A percentile compares a stretch with the other conserved stretches of the same genome.
Evolutionary conservation across 2,113 vertebrate genomes (phyloP).

Genomic region (Lichenostomus cassidix): DNA sequence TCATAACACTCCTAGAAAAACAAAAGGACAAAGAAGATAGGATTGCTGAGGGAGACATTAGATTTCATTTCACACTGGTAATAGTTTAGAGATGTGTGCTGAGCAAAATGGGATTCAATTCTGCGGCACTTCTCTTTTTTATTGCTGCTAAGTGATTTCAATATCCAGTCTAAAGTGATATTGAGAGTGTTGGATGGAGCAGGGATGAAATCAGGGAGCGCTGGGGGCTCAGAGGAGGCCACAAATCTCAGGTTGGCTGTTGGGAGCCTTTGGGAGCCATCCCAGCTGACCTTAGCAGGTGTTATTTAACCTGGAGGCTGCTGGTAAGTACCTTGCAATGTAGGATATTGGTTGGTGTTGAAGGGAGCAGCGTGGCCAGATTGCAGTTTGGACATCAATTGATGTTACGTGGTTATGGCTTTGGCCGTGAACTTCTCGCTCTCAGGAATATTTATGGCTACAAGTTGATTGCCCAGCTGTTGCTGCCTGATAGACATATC

Average conservation of each 20-base stretch:
- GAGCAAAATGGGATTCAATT: constrained; percentile 52
- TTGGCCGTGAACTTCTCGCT: constrained; percentile 32
- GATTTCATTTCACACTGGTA: constrained; percentile 63
- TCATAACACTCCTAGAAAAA: constrained; percentile 14
- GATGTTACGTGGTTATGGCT: constrained; percentile 2
- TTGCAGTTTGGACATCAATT: constrained; percentile 27
- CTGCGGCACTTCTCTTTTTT: constrained; percentile 34
- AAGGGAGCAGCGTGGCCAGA: not conserved
- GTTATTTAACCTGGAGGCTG: constrained; percentile 52
- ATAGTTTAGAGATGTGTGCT: constrained; percentile 35
- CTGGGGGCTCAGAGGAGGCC: constrained; percentile 5
- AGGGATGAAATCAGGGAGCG: not conserved
- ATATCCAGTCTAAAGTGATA: constrained; percentile 51
- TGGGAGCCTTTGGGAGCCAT: not conserved
- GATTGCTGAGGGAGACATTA: constrained; percentile 50
- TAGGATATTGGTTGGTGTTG: not conserved
- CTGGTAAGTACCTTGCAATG: not conserved
- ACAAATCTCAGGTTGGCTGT: not conserved
- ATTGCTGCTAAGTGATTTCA: constrained; percentile 61
- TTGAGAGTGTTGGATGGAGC: not conserved
- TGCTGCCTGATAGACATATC: constrained; percentile 23
- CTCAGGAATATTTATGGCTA: not conserved
- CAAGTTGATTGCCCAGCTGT: constrained; percentile 48
- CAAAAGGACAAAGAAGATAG: constrained; percentile 37
- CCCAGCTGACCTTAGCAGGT: not conserved